Evolutionary conservation across 1,140 invertebrate genomes (phyloP).

Genomic region (Forficula auricularia): DNA sequence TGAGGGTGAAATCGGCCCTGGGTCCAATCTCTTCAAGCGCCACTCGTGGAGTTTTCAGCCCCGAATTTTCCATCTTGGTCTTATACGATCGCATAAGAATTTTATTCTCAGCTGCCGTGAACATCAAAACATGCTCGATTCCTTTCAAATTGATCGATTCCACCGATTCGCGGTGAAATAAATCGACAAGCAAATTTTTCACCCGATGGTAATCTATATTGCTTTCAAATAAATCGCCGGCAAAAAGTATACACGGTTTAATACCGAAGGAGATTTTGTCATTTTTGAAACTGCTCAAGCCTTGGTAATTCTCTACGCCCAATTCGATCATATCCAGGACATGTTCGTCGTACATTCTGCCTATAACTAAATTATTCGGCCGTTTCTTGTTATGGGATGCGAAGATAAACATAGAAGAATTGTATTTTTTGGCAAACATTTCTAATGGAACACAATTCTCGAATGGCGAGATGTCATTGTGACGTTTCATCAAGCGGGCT

Average conservation of each 20-base stretch:
- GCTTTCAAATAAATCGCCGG: conserved; percentile 80
- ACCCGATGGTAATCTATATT: conserved; percentile 62
- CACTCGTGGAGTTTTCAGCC: conserved; percentile 64
- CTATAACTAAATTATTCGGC: conserved; percentile 57
- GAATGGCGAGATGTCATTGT: conserved; percentile 73
- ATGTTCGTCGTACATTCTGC: conserved; percentile 72
- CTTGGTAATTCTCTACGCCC: conserved; percentile 65
- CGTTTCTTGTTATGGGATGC: conserved; percentile 86
- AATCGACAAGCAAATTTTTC: conserved; percentile 80
- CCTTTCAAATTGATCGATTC: conserved; percentile 72
- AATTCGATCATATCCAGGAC: conserved; percentile 94
- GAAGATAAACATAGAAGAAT: conserved; percentile 77
- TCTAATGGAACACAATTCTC: conserved; percentile 69
- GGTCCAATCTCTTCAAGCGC: conserved; percentile 92
- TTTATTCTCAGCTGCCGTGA: conserved; percentile 63
- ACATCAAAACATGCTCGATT: conserved; percentile 79
- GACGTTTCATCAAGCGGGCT: conserved; percentile 52
- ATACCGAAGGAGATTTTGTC: conserved; percentile 61
- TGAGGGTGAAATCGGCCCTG: conserved; percentile 67
- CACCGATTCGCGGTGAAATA: conserved; percentile 75
- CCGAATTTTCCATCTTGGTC: conserved; percentile 79
- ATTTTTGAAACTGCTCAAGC: conserved; percentile 59
- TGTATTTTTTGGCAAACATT: conserved; percentile 67
- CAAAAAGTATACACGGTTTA: conserved; percentile 85
- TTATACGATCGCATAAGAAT: conserved; percentile 78